Evolutionary conservation across 1,140 invertebrate genomes (phyloP).

Genomic region (Drosophila ambigua): DNA sequence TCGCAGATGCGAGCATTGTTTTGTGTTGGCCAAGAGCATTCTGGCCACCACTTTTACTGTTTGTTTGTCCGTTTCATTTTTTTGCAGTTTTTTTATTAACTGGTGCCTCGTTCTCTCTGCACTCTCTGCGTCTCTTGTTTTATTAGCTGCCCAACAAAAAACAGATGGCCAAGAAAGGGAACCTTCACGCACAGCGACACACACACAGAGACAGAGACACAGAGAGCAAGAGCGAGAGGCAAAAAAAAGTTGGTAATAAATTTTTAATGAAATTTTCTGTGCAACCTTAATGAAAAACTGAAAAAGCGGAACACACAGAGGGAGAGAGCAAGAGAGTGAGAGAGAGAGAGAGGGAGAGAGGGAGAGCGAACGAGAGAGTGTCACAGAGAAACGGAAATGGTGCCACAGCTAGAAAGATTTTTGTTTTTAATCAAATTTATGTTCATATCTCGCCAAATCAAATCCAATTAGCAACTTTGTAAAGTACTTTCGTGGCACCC

Average conservation of each 20-base stretch:
- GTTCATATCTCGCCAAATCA: slow-evolving; percentile 72
- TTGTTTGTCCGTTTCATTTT: slow-evolving; percentile 43
- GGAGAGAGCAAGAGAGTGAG: neutral
- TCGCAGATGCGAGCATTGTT: slow-evolving; percentile 25
- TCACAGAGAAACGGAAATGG: slow-evolving; percentile 15
- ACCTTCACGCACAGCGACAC: neutral
- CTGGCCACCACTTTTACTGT: slow-evolving; percentile 54
- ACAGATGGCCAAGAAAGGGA: slow-evolving; percentile 48
- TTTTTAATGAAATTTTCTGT: slow-evolving; percentile 75
- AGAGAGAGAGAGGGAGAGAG: neutral
- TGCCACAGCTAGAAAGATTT: slow-evolving; percentile 31
- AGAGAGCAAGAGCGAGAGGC: neutral
- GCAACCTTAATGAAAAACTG: slow-evolving; percentile 54
- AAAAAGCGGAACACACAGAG: slow-evolving; percentile 8
- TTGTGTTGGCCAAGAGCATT: slow-evolving; percentile 44
- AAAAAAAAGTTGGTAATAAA: slow-evolving; percentile 66
- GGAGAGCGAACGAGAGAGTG: neutral
- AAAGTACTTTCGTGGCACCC: slow-evolving; percentile 34
- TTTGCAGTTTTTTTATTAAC: slow-evolving; percentile 43
- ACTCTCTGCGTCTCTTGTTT: slow-evolving; percentile 26
- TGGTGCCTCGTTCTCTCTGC: slow-evolving; percentile 8
- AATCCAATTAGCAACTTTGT: slow-evolving; percentile 80
- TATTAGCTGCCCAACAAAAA: slow-evolving; percentile 60
- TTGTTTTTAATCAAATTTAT: slow-evolving; percentile 64
- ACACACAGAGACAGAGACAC: neutral